Evolutionary conservation across 2,888 invertebrate genomes (phyloP).

Genomic region (Noctua comes): DNA sequence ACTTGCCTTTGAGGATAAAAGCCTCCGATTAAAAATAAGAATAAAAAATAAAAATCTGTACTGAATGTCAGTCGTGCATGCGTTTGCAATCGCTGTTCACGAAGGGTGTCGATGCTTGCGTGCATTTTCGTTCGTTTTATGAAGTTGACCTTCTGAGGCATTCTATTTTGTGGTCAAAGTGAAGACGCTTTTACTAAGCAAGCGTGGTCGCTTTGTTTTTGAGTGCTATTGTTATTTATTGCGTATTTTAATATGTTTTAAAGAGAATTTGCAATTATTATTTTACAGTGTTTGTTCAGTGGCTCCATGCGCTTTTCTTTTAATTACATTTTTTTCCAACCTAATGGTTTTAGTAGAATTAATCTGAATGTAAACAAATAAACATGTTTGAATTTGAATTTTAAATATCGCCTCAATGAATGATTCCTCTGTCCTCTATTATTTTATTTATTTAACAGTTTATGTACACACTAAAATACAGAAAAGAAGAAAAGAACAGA

Average conservation of each 20-base stretch:
- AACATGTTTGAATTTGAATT: too few species aligned
- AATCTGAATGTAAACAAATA: not conserved
- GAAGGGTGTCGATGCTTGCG: too few species aligned
- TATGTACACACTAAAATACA: too few species aligned
- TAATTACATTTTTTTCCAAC: not conserved
- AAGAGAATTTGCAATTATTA: not conserved
- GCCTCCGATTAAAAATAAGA: too few species aligned
- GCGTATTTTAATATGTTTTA: conserved; percentile 12
- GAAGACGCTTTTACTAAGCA: conserved; percentile 20
- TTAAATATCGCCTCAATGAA: too few species aligned
- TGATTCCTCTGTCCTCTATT: too few species aligned
- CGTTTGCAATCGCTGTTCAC: not conserved
- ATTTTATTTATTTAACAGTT: too few species aligned
- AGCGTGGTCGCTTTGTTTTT: conserved; percentile 42
- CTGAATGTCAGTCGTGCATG: not conserved
- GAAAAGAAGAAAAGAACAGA: too few species aligned
- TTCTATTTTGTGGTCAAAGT: conserved; percentile 37
- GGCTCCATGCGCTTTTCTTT: conserved; percentile 4
- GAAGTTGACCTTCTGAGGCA: not conserved
- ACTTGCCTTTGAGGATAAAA: too few species aligned
- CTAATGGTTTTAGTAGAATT: not conserved
- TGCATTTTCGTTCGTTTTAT: not conserved
- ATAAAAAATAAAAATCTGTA: not conserved
- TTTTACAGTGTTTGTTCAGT: not conserved
- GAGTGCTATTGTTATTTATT: conserved; percentile 24